These are phyloP conservation scores for Lagopus muta DNA, from an alignment of 2,113 vertebrate species.

Conservation along the genomic window DNA sequence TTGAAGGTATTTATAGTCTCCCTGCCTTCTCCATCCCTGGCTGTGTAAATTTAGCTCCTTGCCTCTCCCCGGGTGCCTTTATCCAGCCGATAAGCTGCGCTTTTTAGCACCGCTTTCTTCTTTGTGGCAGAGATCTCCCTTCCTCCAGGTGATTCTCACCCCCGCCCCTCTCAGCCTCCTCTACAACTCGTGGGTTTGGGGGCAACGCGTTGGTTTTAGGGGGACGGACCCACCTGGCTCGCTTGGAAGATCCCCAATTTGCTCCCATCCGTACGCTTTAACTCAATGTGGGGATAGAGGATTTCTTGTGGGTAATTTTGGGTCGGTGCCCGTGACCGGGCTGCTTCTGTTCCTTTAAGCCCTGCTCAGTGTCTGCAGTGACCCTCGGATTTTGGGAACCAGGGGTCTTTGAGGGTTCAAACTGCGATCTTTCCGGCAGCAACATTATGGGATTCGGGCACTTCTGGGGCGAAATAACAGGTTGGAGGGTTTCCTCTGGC, in stretches of 20 bases:
- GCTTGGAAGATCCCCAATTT: neutral
- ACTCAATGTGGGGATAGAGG: neutral
- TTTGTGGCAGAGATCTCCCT: too few species aligned
- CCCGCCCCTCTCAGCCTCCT: too few species aligned
- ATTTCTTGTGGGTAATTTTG: neutral
- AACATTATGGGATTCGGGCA: fast-evolving
- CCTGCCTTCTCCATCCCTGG: neutral
- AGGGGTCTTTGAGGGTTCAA: neutral
- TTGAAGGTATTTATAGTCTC: slow-evolving; percentile 51
- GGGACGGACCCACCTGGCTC: neutral
- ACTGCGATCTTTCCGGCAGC: fast-evolving
- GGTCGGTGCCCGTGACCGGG: neutral
- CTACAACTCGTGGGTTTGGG: neutral
- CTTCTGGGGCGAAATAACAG: fast-evolving
- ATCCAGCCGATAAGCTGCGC: neutral
- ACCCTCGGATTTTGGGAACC: neutral
- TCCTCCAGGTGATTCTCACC: neutral
- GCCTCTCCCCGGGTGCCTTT: neutral
- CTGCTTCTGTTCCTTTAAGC: neutral
- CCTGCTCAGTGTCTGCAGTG: neutral
- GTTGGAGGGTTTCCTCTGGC: too few species aligned
- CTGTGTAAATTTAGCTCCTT: neutral
- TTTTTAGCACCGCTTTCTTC: neutral
- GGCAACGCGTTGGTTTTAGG: neutral
- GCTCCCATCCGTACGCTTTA: fast-evolving